phyloP scores from a whole-genome alignment of 2,888 invertebrate species.

The Pristionchus exspectatus region DNA sequence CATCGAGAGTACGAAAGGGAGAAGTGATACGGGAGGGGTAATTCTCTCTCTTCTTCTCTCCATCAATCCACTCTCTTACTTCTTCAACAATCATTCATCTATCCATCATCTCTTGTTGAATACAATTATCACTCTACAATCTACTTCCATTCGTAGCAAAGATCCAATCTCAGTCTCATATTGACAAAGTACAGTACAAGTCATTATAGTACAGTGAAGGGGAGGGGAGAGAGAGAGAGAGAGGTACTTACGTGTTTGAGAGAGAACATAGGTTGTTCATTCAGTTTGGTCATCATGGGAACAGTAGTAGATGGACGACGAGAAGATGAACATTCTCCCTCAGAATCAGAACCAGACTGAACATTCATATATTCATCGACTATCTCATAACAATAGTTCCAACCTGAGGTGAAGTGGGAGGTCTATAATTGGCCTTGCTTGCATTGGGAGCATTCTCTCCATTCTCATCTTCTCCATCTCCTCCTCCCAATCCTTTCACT shows the following conservation, averaged over 20 bases:
- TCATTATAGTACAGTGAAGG: not conserved
- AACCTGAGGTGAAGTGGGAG: conserved; percentile 54
- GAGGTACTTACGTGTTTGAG: conserved; percentile 43
- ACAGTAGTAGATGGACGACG: not conserved
- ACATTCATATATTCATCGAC: not conserved
- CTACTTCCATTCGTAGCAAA: not conserved
- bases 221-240: not conserved
- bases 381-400: not conserved
- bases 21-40: not conserved
- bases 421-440: conserved; percentile 46
- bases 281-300: conserved; percentile 32
- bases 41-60: not conserved
- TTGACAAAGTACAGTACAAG: not conserved
- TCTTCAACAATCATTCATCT: not conserved
- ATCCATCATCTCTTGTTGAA: not conserved
- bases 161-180: not conserved
- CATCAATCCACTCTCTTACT: conserved; percentile 9
- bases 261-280: conserved; percentile 55
- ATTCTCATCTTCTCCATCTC: conserved; percentile 34
- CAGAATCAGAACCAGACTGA: conserved; percentile 54
- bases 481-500: conserved; percentile 39
- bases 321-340: conserved; percentile 46
- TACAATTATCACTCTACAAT: not conserved
- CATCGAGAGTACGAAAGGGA: conserved; percentile 15
- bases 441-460: conserved; percentile 24